Evolutionary conservation across 1,140 invertebrate species (phyloP).

Genomic region (Pristionchus pacificus): DNA sequence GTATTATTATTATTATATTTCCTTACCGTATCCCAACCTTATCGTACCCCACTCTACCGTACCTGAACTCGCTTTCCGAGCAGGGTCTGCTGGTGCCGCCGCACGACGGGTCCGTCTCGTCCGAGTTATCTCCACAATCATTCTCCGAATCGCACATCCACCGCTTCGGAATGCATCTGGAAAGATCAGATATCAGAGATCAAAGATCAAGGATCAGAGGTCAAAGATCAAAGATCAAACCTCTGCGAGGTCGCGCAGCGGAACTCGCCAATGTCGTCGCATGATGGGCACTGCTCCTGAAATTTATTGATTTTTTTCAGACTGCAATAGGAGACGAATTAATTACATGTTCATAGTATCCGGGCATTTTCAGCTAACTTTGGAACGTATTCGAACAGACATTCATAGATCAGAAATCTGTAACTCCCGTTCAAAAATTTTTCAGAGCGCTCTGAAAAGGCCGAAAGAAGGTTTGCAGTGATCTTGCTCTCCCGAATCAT

Average conservation of each 20-base stretch:
- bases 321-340: not conserved
- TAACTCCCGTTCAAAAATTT: too few species aligned
- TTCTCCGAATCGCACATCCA: slow-evolving; percentile 80
- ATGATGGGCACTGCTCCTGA: slow-evolving; percentile 38
- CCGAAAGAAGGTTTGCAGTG: too few species aligned
- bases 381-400: too few species aligned
- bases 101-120: slow-evolving; percentile 46
- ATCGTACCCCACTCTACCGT: not conserved
- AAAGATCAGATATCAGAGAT: not conserved
- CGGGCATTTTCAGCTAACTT: too few species aligned
- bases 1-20: too few species aligned
- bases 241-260: slow-evolving; percentile 63
- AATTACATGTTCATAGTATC: too few species aligned
- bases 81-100: slow-evolving; percentile 54
- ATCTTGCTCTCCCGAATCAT: too few species aligned
- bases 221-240: not conserved
- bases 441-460: too few species aligned
- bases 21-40: too few species aligned
- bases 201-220: too few species aligned
- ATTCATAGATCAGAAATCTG: too few species aligned
- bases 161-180: slow-evolving; percentile 83
- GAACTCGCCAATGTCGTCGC: slow-evolving; percentile 54
- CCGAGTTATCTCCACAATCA: slow-evolving; percentile 52
- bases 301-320: too few species aligned
- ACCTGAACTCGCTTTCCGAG: slow-evolving; percentile 71